Conservation (phyloP, 2,113 vertebrate species). For the Epinephelus moara region DNA sequence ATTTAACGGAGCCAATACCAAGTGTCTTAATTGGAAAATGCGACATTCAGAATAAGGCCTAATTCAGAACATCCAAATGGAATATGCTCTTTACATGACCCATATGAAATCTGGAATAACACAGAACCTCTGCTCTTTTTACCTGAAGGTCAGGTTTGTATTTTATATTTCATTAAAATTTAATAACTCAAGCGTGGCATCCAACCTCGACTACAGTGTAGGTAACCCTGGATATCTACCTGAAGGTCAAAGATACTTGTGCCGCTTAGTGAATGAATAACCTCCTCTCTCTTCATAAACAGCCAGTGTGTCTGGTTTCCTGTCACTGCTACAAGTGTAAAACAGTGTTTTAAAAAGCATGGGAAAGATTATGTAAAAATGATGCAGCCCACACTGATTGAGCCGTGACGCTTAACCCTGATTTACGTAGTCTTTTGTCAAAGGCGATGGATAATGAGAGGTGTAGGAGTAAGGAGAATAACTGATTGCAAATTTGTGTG, state of each 20-base stretch:
- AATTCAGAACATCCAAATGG: too few relatives aligned
- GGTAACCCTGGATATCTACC: not conserved
- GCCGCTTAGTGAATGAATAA: not conserved
- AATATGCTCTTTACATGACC: too few relatives aligned
- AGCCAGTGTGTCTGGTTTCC: not conserved
- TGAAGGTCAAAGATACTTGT: not conserved
- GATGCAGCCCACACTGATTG: conserved; percentile 10
- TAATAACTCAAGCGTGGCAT: not conserved
- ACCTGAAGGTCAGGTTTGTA: not conserved
- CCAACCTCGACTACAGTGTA: not conserved
- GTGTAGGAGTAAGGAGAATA: conserved; percentile 16
- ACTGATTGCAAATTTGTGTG: not conserved
- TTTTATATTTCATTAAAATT: not conserved
- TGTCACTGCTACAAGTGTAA: not conserved
- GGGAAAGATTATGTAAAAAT: not conserved
- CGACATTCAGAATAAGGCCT: too few relatives aligned
- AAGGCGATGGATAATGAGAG: not conserved
- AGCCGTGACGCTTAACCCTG: not conserved
- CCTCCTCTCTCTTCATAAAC: not conserved
- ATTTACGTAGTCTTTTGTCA: conserved; percentile 2
- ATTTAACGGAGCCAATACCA: not conserved
- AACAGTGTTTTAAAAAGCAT: not conserved
- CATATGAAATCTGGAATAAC: too few relatives aligned
- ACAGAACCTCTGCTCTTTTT: not conserved
- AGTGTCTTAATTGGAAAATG: not conserved